Evolutionary conservation across 2,888 invertebrate species (phyloP).

Genomic region (Empis stercorea): DNA sequence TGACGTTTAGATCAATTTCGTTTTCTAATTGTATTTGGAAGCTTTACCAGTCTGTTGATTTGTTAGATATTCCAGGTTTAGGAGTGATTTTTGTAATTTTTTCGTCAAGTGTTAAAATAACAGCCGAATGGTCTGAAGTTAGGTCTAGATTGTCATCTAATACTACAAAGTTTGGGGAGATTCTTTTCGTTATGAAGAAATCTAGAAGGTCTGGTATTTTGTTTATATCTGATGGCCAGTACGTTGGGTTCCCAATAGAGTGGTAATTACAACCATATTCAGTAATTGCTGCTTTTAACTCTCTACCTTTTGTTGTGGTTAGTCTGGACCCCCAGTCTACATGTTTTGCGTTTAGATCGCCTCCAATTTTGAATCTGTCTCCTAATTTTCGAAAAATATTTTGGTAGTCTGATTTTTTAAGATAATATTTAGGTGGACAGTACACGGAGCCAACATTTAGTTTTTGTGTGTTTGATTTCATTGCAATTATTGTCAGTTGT

Average conservation of each 20-base stretch:
- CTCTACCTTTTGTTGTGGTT: constrained; percentile 3
- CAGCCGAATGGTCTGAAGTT: constrained; percentile 3
- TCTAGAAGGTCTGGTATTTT: constrained; percentile 8
- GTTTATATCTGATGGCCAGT: constrained; percentile 6
- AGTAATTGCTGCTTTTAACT: neutral
- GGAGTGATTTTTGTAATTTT: neutral
- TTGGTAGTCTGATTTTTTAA: too few relatives aligned
- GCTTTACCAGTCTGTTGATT: neutral
- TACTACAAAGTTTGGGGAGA: neutral
- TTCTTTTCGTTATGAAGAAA: constrained; percentile 2
- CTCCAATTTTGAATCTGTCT: too few relatives aligned
- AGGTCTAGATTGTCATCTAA: constrained; percentile 1
- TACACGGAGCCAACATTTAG: too few relatives aligned
- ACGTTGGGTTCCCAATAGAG: constrained; percentile 5
- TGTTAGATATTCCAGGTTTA: neutral
- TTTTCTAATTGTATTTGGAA: neutral
- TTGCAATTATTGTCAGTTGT: too few relatives aligned
- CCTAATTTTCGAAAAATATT: too few relatives aligned
- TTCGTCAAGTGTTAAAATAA: neutral
- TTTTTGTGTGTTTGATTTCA: too few relatives aligned
- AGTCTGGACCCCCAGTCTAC: constrained; percentile 6
- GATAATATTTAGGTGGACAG: too few relatives aligned
- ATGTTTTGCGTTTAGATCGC: too few relatives aligned
- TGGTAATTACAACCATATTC: neutral
- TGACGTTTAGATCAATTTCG: neutral